Base-by-base conservation (phyloP, 2,888 invertebrate genomes). In the Cataglyphis altisquamis region DNA sequence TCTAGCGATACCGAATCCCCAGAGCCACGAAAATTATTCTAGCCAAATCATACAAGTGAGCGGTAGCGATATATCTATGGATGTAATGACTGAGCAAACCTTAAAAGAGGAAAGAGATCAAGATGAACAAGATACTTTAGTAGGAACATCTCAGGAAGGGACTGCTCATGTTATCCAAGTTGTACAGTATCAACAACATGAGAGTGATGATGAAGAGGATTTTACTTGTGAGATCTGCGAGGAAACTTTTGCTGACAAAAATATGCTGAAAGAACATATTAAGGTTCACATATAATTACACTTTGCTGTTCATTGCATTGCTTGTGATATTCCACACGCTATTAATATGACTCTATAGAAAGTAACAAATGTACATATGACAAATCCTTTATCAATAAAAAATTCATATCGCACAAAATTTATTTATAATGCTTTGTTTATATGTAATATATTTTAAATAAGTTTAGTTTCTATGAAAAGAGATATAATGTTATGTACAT, bases 211-310 rank as follows among this genome's bases (percentile, higher is more conserved):
- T 18, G 91, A 89, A 41, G 92, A 93, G 9, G 93, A 94, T 85
- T 89, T 94, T 82, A 90, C 92, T 45, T 95, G 95, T 83, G 94
- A 94, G 41, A 93, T 95, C 83, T 95, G 95, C 82, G 95, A 94
- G 0, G 93, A 94, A 80, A 94, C 93, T 81, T 95, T 95, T 88
- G 88, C 90, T 36, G 93, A 93, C 67, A 94, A 94, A 89, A 92
- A 91, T 73, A 92, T 93, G 39, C 90, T 95, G 29, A 94, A 94
- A 92, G 94, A 94, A 80, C 95, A 95, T 85, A 94, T 95, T 36
- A 94, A 94, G 78, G 92, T 94, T 88, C 95, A 95, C 83, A 94
- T 95, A 88, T 95, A 94, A 92, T 89, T 87, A 32, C 83, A 81
- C 81, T 82, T 89, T 78, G 83, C 52, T 86, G 84, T 88, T 81